Percentiles rank a stretch among this genome's conserved stretches.
phyloP scores from a whole-genome alignment of 2,113 vertebrate species.

The Labrus mixtus region DNA sequence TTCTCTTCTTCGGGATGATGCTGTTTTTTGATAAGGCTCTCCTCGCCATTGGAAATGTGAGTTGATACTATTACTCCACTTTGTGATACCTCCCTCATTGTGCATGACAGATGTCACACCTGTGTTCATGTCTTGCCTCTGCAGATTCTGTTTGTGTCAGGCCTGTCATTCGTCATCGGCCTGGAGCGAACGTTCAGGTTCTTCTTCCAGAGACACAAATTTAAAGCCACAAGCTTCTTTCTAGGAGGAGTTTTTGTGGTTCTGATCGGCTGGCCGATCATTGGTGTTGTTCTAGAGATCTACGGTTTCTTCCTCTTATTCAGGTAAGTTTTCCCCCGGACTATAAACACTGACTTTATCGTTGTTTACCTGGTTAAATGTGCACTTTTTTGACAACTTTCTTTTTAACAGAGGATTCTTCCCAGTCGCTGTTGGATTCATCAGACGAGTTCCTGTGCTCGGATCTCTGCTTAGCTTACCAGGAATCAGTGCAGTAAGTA shows the following conservation, averaged over 20 bases:
- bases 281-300: slow-evolving; percentile 96
- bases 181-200: slow-evolving; percentile 97
- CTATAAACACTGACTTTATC: background rate
- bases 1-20: slow-evolving; percentile 99
- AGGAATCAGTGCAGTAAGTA: slow-evolving; percentile 94
- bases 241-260: slow-evolving; percentile 95
- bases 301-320: slow-evolving; percentile 99
- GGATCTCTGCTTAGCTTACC: slow-evolving; percentile 96
- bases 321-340: slow-evolving; percentile 83
- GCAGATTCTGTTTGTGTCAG: slow-evolving; percentile 96
- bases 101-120: background rate
- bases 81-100: background rate
- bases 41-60: slow-evolving; percentile 98
- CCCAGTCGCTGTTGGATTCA: slow-evolving; percentile 95
- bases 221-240: slow-evolving; percentile 97
- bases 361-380: background rate
- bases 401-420: slow-evolving; percentile 92
- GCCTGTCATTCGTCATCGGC: slow-evolving; percentile 96
- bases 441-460: slow-evolving; percentile 94
- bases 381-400: background rate
- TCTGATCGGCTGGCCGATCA: slow-evolving; percentile 95
- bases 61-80: slow-evolving; percentile 43
- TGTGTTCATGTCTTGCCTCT: background rate
- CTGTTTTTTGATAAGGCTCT: slow-evolving; percentile 99
- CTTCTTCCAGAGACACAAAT: slow-evolving; percentile 99